Percentiles rank a stretch among this genome's conserved stretches.
Evolutionary conservation across 2,113 vertebrate genomes (phyloP).

Genomic region (Oryzias celebensis): DNA sequence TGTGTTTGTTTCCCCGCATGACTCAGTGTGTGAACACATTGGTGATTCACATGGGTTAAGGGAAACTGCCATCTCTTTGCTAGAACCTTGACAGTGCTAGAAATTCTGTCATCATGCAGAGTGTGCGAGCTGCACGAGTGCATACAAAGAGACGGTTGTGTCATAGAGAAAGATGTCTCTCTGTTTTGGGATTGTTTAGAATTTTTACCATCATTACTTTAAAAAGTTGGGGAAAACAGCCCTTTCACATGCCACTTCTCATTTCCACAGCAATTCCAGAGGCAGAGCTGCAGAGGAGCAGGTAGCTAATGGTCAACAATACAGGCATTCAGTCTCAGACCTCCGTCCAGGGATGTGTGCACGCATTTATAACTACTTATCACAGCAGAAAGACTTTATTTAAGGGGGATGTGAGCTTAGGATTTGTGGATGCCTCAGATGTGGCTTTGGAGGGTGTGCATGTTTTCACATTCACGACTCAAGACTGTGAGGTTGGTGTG

Average conservation of each 20-base stretch:
- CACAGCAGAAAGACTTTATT: constrained; percentile 59
- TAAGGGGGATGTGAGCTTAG: constrained; percentile 55
- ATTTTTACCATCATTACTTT: constrained; percentile 60
- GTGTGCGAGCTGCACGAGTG: constrained; percentile 37
- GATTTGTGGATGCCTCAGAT: constrained; percentile 58
- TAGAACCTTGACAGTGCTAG: constrained; percentile 44
- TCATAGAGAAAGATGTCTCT: constrained; percentile 42
- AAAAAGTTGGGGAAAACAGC: constrained; percentile 63
- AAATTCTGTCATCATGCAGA: constrained; percentile 47
- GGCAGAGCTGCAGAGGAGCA: constrained; percentile 29
- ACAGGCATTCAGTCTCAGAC: constrained; percentile 52
- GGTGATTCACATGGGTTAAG: constrained; percentile 36
- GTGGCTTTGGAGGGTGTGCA: constrained; percentile 48
- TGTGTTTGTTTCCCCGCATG: constrained; percentile 41
- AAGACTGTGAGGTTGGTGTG: constrained; percentile 27
- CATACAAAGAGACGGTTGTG: constrained; percentile 65
- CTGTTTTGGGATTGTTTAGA: constrained; percentile 62
- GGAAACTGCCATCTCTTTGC: constrained; percentile 44
- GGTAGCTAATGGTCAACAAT: constrained; percentile 49
- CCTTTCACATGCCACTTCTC: constrained; percentile 76
- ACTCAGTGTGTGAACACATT: constrained; percentile 36
- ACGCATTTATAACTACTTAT: constrained; percentile 53
- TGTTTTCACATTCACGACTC: constrained; percentile 56
- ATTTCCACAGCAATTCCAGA: constrained; percentile 60
- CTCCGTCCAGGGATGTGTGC: constrained; percentile 36